Percentiles rank a stretch among this genome's conserved stretches.
Conservation (phyloP, 2,797 vertebrate species). For the Pangasius sanitwongsei region DNA sequence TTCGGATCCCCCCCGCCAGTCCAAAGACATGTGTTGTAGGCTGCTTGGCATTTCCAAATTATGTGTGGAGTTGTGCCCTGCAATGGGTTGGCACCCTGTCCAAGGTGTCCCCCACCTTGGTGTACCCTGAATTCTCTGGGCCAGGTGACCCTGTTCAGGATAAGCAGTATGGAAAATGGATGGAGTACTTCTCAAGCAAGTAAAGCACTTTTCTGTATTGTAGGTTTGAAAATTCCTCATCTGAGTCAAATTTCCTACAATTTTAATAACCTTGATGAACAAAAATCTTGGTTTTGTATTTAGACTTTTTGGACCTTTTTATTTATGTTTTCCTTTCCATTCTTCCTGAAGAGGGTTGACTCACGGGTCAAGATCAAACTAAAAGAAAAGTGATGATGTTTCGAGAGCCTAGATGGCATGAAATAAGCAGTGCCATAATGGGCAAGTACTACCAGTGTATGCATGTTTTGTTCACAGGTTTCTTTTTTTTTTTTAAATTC, state of each 20-base stretch:
- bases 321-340: not conserved
- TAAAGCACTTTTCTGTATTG: not conserved
- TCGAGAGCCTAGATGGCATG: not conserved
- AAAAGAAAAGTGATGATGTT: not conserved
- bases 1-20: too few species aligned
- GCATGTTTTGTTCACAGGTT: not conserved
- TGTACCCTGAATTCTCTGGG: too few species aligned
- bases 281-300: not conserved
- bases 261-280: not conserved
- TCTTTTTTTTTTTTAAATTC: not conserved
- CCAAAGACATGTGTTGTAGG: too few species aligned
- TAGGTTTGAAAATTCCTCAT: not conserved
- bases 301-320: not conserved
- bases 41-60: too few species aligned
- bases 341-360: not conserved
- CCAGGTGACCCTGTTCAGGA: too few species aligned
- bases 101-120: too few species aligned
- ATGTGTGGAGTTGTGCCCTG: too few species aligned
- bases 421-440: not conserved
- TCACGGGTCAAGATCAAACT: not conserved
- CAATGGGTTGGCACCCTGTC: too few species aligned
- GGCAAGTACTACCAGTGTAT: not conserved
- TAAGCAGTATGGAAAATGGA: too few species aligned
- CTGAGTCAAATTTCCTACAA: not conserved
- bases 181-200: not conserved